Conservation (phyloP, 2,888 invertebrate species). For the Yponomeuta sedellus region DNA sequence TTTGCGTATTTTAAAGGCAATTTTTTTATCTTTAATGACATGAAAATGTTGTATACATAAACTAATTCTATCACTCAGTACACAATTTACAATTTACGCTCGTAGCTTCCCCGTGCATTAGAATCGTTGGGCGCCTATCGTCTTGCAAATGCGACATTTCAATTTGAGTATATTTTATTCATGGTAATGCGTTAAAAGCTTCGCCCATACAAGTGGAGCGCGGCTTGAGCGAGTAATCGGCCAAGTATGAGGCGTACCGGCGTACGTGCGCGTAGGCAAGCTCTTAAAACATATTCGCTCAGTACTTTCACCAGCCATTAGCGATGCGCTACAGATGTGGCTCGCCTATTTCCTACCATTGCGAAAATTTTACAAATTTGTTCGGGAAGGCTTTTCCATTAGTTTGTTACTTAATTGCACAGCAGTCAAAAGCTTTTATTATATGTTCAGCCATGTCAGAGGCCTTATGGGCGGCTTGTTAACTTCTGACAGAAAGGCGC, state of each 20-base stretch:
- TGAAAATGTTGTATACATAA: not conserved
- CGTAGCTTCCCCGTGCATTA: too few species aligned
- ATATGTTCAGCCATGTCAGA: too few species aligned
- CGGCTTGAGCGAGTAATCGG: constrained; percentile 58
- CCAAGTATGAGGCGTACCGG: not conserved
- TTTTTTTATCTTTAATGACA: too few species aligned
- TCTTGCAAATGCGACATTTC: constrained; percentile 71
- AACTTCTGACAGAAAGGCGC: too few species aligned
- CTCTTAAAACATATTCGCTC: constrained; percentile 61
- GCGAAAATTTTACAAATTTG: constrained; percentile 33
- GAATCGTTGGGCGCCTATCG: not conserved
- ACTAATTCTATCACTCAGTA: not conserved
- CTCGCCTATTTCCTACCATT: constrained; percentile 57
- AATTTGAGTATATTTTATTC: constrained; percentile 75
- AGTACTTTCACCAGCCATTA: constrained; percentile 58
- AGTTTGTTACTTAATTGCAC: too few species aligned
- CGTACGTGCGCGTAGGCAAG: not conserved
- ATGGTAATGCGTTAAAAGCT: constrained; percentile 76
- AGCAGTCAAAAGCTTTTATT: too few species aligned
- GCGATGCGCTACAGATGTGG: constrained; percentile 58
- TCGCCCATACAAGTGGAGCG: constrained; percentile 57
- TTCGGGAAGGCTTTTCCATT: not conserved
- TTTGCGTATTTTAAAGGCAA: too few species aligned
- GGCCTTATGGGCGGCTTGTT: too few species aligned
- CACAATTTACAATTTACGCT: constrained; percentile 1